Percentiles rank a stretch among this genome's conserved stretches.
Conservation (phyloP, 2,113 vertebrate genomes). For the Callithrix jacchus region DNA sequence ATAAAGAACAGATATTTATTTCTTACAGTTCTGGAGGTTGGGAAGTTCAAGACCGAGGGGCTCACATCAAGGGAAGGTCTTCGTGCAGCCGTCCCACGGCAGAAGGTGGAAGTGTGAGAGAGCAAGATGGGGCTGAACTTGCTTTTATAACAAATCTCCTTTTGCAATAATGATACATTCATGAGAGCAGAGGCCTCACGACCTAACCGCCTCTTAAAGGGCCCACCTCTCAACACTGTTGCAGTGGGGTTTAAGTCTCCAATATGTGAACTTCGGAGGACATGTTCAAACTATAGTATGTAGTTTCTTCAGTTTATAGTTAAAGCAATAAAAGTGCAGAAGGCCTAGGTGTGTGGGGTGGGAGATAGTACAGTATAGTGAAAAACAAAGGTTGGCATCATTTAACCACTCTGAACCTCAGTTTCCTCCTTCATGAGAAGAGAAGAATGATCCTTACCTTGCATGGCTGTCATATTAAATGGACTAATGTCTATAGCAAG, state of each 20-base stretch:
- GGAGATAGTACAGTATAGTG: background rate
- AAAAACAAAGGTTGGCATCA: background rate
- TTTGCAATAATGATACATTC: background rate
- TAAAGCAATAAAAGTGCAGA: slow-evolving; percentile 9
- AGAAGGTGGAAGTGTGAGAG: background rate
- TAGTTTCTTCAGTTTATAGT: background rate
- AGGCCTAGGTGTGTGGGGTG: background rate
- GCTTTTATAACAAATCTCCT: background rate
- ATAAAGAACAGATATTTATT: background rate
- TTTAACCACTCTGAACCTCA: background rate
- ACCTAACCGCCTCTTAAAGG: background rate
- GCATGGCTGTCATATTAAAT: background rate
- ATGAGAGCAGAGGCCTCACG: background rate
- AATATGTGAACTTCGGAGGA: background rate
- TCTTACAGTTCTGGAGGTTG: background rate
- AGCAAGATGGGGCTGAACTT: background rate
- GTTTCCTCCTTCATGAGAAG: slow-evolving; percentile 13
- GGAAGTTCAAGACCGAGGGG: background rate
- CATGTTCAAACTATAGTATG: background rate
- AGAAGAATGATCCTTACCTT: background rate
- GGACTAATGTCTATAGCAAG: background rate
- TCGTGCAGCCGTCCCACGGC: background rate
- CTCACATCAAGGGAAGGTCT: background rate
- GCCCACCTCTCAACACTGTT: background rate
- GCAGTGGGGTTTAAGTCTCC: background rate